These are phyloP conservation scores for Malaclemys terrapin DNA, from an alignment of 2,113 vertebrate genomes.

Conservation along the genomic window DNA sequence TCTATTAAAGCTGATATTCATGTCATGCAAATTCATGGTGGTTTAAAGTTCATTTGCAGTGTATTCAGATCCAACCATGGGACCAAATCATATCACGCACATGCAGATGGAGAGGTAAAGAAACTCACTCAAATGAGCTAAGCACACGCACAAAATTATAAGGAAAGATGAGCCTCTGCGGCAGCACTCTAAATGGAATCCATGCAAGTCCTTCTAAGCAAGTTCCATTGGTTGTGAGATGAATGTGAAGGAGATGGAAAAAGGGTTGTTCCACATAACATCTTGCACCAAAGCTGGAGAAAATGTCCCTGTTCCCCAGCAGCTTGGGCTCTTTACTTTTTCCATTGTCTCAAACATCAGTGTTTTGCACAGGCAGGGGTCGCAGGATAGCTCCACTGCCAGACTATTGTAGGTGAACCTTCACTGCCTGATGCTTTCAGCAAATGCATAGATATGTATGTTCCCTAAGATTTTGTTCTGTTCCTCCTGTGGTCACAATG, in stretches of 20 bases:
- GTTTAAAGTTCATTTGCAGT: background rate
- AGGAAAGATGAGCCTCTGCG: background rate
- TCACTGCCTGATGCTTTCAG: background rate
- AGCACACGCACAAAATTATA: background rate
- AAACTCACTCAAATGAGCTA: background rate
- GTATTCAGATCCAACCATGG: background rate
- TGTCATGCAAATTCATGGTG: background rate
- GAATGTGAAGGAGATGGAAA: accelerated
- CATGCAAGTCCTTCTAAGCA: accelerated
- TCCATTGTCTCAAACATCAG: background rate
- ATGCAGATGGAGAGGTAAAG: background rate
- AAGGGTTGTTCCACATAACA: background rate
- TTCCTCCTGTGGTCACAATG: background rate
- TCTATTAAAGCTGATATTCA: background rate
- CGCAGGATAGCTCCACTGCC: background rate
- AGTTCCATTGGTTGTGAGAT: background rate
- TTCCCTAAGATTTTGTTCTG: background rate
- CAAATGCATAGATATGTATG: background rate
- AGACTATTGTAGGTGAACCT: background rate
- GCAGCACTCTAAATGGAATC: background rate
- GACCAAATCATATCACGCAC: background rate
- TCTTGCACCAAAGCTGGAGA: background rate
- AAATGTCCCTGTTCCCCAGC: background rate
- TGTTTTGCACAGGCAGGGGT: background rate
- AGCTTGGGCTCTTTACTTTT: background rate